Percentiles rank a stretch among this genome's conserved stretches.
These are phyloP conservation scores for Carcina quercana DNA, from an alignment of 2,888 invertebrate genomes.

Conservation along the genomic window DNA sequence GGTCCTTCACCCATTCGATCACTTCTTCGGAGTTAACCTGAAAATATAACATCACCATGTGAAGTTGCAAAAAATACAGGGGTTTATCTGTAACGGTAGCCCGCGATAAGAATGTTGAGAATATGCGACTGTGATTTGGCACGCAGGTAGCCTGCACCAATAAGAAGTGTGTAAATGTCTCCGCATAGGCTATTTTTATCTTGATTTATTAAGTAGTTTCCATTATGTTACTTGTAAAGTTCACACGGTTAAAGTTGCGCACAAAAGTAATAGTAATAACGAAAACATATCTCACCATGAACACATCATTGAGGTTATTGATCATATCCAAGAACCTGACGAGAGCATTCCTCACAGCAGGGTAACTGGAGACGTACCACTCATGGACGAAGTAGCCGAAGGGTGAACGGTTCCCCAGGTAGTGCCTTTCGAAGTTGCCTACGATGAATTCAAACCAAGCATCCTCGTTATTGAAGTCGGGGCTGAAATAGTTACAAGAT, in stretches of 20 bases:
- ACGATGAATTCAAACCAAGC: constrained; percentile 74
- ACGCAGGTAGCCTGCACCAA: too few species aligned
- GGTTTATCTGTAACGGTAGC: too few species aligned
- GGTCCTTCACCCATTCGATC: constrained; percentile 70
- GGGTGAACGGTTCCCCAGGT: constrained; percentile 77
- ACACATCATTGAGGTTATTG: constrained; percentile 70
- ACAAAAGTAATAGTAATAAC: background rate
- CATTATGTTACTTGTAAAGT: too few species aligned
- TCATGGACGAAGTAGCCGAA: constrained; percentile 80
- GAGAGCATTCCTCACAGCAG: constrained; percentile 64
- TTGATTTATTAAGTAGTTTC: too few species aligned
- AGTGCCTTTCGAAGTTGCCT: constrained; percentile 78
- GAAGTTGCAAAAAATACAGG: background rate
- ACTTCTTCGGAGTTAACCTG: constrained; percentile 57
- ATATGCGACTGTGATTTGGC: too few species aligned
- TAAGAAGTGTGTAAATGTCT: too few species aligned
- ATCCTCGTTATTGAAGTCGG: constrained; percentile 43
- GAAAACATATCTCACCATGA: constrained; percentile 76
- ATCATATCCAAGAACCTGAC: constrained; percentile 73
- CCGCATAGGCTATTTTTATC: too few species aligned
- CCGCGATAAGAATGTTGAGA: too few species aligned
- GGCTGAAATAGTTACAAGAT: constrained; percentile 29
- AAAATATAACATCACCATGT: too few species aligned
- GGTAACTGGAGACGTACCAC: constrained; percentile 66
- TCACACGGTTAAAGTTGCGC: too few species aligned